These are phyloP conservation scores for Hydrocynus forskahlii DNA, from an alignment of 2,797 vertebrate genomes.

Conservation along the genomic window DNA sequence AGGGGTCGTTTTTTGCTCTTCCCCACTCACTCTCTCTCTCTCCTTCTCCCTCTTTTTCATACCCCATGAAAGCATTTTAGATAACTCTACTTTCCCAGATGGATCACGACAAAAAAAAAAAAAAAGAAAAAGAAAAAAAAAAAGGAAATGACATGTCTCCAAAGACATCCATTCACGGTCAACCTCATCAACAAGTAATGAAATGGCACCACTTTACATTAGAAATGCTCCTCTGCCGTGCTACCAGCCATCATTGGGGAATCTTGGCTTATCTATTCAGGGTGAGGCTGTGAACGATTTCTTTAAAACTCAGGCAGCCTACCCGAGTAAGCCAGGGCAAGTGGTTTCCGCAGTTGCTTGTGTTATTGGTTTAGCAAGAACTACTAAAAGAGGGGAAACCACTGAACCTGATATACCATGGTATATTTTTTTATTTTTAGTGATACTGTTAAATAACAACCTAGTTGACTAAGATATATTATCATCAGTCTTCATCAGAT, in stretches of 20 bases:
- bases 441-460: neutral
- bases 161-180: conserved; percentile 62
- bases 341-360: too few species aligned
- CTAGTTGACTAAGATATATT: neutral
- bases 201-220: conserved; percentile 64
- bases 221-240: conserved; percentile 49
- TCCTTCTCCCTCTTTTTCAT: neutral
- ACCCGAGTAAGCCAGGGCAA: neutral
- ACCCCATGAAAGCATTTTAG: conserved; percentile 17
- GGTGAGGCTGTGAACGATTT: neutral
- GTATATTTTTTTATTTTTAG: neutral
- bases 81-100: conserved; percentile 53
- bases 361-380: neutral
- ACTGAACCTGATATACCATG: neutral
- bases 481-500: too few species aligned
- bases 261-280: neutral
- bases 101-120: conserved; percentile 57
- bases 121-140: neutral
- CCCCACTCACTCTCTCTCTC: conserved; percentile 23
- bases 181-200: conserved; percentile 70
- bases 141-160: conserved; percentile 52
- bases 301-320: neutral
- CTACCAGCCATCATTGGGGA: conserved; percentile 43
- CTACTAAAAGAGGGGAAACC: neutral
- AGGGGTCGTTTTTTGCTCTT: conserved; percentile 37